These are phyloP conservation scores for Apamea epomidion DNA, from an alignment of 2,888 invertebrate species.

Conservation along the genomic window DNA sequence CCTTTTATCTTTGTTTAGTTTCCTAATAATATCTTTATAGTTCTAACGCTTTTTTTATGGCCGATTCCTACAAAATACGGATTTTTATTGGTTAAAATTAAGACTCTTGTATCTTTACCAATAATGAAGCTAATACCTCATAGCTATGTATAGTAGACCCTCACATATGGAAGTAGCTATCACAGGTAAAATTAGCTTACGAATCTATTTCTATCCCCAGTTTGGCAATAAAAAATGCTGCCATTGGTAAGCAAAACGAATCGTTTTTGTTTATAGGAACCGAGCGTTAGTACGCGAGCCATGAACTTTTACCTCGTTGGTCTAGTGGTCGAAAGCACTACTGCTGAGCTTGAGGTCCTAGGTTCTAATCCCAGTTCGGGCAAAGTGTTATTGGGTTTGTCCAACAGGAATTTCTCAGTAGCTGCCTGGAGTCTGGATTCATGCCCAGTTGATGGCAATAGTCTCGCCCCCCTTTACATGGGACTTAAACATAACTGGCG, in stretches of 20 bases:
- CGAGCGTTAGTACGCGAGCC: not conserved
- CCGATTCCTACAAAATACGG: no score
- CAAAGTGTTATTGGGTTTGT: not conserved
- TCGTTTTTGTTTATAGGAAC: no score
- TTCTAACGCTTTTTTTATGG: not conserved
- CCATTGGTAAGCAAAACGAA: no score
- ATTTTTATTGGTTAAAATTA: no score
- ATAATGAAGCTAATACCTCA: no score
- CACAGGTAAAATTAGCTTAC: no score
- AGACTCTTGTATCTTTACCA: no score
- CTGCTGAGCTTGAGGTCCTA: not conserved
- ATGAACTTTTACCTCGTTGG: not conserved
- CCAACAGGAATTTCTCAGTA: not conserved
- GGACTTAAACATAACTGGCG: not conserved
- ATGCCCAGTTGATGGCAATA: no score
- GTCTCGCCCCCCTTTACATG: not conserved
- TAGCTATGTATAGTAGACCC: no score
- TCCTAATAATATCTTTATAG: not conserved
- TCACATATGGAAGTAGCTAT: no score
- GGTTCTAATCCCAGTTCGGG: not conserved
- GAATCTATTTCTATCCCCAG: no score
- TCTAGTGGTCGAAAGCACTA: not conserved
- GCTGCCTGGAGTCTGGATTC: not conserved
- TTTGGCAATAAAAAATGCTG: no score
- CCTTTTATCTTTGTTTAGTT: constrained; percentile 24